Percentiles rank a stretch among this genome's conserved stretches.
phyloP scores from a whole-genome alignment of 2,113 vertebrate genomes.

The Uria aalge region DNA sequence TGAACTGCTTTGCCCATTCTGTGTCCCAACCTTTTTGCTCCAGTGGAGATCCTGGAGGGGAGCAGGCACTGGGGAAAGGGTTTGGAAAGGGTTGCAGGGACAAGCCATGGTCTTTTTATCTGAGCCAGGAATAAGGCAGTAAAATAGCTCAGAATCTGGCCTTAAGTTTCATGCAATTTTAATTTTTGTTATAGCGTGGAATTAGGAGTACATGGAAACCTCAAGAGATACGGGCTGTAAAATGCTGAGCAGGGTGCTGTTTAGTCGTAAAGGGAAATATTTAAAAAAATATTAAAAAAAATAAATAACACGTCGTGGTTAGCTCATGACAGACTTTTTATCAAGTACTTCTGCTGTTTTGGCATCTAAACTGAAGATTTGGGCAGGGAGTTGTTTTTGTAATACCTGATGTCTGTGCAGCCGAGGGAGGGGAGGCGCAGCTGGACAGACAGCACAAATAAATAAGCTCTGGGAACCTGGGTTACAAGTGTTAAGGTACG shows the following conservation, averaged over 20 bases:
- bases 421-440: background rate
- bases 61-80: background rate
- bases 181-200: background rate
- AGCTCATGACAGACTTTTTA: background rate
- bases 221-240: background rate
- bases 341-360: background rate
- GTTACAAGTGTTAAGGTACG: no score
- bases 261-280: background rate
- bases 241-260: background rate
- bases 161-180: background rate
- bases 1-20: background rate
- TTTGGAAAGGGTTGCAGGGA: background rate
- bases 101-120: background rate
- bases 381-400: background rate
- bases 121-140: background rate
- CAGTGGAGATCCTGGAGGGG: background rate
- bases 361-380: background rate
- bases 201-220: background rate
- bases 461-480: fast-evolving
- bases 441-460: background rate
- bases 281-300: background rate
- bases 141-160: background rate
- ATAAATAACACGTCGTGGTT: background rate
- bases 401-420: background rate
- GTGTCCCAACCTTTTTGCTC: background rate